These are phyloP conservation scores for Parasteatoda lunata DNA, from an alignment of 2,888 invertebrate genomes.

Conservation along the genomic window DNA sequence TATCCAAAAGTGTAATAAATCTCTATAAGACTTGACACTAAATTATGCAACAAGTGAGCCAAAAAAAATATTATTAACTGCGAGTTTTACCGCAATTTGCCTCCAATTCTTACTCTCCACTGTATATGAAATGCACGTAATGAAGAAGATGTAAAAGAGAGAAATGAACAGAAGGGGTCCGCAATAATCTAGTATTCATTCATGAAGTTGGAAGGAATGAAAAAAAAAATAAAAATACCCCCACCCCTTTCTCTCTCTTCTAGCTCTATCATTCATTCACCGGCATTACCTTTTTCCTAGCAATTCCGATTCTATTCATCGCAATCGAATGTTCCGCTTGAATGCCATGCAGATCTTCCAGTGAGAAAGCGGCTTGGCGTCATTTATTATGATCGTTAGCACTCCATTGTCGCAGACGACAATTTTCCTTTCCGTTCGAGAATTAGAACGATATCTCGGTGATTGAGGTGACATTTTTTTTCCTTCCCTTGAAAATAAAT, in stretches of 20 bases:
- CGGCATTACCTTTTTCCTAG: neutral
- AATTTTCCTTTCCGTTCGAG: slow-evolving; percentile 39
- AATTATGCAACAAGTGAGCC: too few species aligned
- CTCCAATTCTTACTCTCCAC: slow-evolving; percentile 7
- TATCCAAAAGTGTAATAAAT: too few species aligned
- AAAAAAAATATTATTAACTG: neutral
- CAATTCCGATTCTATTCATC: slow-evolving; percentile 33
- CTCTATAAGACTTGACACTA: too few species aligned
- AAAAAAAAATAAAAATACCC: slow-evolving; percentile 18
- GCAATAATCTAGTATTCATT: slow-evolving; percentile 37
- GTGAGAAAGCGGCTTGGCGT: slow-evolving; percentile 6
- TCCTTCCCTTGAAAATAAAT: too few species aligned
- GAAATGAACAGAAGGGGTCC: neutral
- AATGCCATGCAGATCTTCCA: slow-evolving; percentile 1
- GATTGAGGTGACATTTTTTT: slow-evolving; percentile 29
- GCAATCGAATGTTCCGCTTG: slow-evolving; percentile 50
- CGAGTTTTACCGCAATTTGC: slow-evolving; percentile 16
- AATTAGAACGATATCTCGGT: slow-evolving; percentile 52
- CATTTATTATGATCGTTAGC: slow-evolving; percentile 64
- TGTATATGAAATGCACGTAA: slow-evolving; percentile 21
- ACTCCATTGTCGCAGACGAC: slow-evolving; percentile 56
- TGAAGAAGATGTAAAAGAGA: slow-evolving; percentile 17
- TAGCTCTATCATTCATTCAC: neutral
- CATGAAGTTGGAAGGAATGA: slow-evolving; percentile 14
- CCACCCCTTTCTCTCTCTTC: slow-evolving; percentile 11